phyloP scores from a whole-genome alignment of 2,797 vertebrate species.

The Sebastes trivittatus region DNA sequence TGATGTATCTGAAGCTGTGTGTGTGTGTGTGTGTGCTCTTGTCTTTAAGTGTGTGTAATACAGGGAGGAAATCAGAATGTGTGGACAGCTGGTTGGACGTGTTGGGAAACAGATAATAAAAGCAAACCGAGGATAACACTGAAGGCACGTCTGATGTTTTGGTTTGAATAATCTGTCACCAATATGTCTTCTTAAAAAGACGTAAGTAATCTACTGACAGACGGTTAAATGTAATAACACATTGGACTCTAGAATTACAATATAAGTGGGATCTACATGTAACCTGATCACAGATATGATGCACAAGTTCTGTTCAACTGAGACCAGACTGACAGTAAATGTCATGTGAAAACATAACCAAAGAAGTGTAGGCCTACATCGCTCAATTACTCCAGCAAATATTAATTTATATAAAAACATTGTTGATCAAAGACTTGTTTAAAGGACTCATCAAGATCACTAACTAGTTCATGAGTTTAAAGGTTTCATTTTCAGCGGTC shows the following conservation, averaged over 20 bases:
- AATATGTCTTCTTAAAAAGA: background rate
- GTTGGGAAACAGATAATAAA: background rate
- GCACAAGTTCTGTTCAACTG: background rate
- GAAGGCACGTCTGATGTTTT: background rate
- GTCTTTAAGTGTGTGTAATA: background rate
- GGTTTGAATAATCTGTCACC: background rate
- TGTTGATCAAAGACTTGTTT: background rate
- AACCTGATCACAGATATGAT: background rate
- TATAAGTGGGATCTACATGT: background rate
- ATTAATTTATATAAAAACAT: background rate
- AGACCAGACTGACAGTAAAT: background rate
- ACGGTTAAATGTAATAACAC: too few species aligned
- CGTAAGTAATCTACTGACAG: background rate
- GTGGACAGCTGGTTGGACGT: background rate
- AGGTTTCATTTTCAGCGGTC: background rate
- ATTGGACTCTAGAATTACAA: background rate
- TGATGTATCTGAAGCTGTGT: conserved; percentile 10
- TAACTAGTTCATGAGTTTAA: background rate
- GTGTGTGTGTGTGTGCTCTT: background rate
- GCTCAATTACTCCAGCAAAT: background rate
- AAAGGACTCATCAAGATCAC: background rate
- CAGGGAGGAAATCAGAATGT: background rate
- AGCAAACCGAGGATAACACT: background rate
- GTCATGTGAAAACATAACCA: background rate
- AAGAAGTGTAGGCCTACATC: background rate